phyloP scores from a whole-genome alignment of 2,797 vertebrate species.

The Cyclura pinguis region DNA sequence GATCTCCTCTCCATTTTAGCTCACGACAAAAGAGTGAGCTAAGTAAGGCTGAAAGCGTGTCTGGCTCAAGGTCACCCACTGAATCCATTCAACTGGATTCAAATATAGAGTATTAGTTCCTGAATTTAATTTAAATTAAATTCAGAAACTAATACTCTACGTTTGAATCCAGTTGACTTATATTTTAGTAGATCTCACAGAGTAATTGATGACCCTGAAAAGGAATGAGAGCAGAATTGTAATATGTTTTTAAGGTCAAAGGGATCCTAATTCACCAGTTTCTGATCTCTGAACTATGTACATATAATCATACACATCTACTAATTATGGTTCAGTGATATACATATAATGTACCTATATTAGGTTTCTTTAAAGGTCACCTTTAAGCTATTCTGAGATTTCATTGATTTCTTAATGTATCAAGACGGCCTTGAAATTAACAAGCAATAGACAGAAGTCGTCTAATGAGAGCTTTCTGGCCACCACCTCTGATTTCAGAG shows the following conservation, averaged over 20 bases:
- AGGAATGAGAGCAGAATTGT: background rate
- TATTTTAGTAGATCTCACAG: background rate
- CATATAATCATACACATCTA: background rate
- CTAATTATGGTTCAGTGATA: background rate
- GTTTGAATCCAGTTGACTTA: background rate
- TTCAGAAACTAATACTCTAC: background rate
- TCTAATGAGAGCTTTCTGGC: background rate
- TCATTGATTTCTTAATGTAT: background rate
- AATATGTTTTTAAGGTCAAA: background rate
- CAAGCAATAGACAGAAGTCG: background rate
- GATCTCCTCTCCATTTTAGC: too few relatives aligned
- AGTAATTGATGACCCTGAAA: background rate
- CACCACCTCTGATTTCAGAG: background rate
- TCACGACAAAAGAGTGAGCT: too few relatives aligned
- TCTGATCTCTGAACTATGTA: background rate
- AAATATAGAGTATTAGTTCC: too few relatives aligned
- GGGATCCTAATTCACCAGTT: background rate
- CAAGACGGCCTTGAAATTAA: background rate
- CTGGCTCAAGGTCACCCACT: too few relatives aligned
- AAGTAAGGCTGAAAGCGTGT: too few relatives aligned
- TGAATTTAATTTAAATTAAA: background rate
- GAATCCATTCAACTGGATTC: too few relatives aligned
- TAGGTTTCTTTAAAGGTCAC: background rate
- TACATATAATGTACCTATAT: background rate
- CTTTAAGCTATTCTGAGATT: background rate